These are phyloP conservation scores for Pseudococcus longispinus DNA, from an alignment of 2,888 invertebrate genomes.

Conservation along the genomic window DNA sequence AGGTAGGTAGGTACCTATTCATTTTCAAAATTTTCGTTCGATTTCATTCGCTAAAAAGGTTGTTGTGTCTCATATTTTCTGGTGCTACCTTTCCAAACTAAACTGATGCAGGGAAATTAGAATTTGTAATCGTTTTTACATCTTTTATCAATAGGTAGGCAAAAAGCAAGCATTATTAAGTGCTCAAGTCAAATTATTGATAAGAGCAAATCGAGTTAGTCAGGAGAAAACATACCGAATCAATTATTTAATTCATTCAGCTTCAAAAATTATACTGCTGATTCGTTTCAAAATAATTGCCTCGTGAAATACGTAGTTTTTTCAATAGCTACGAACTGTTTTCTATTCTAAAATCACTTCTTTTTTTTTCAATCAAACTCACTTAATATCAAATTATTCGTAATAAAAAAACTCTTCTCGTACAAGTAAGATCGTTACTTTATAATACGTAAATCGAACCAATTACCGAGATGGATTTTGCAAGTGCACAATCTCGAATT, in stretches of 20 bases:
- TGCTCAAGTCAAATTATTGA: background rate
- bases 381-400: background rate
- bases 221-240: background rate
- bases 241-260: background rate
- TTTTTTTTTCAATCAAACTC: background rate
- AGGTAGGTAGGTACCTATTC: no score
- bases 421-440: background rate
- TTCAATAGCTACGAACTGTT: background rate
- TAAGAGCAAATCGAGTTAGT: background rate
- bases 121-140: no score
- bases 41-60: no score
- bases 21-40: no score
- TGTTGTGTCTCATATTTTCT: no score
- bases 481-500: background rate
- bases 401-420: background rate
- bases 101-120: no score
- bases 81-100: no score
- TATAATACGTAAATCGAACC: background rate
- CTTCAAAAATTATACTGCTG: background rate
- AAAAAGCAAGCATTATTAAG: no score
- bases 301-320: background rate
- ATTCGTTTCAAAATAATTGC: background rate
- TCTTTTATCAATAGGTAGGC: no score
- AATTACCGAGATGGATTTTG: background rate
- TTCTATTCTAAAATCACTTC: background rate